Base-by-base conservation (phyloP, 2,888 invertebrate genomes). In the Chloroclystis v-ata region DNA sequence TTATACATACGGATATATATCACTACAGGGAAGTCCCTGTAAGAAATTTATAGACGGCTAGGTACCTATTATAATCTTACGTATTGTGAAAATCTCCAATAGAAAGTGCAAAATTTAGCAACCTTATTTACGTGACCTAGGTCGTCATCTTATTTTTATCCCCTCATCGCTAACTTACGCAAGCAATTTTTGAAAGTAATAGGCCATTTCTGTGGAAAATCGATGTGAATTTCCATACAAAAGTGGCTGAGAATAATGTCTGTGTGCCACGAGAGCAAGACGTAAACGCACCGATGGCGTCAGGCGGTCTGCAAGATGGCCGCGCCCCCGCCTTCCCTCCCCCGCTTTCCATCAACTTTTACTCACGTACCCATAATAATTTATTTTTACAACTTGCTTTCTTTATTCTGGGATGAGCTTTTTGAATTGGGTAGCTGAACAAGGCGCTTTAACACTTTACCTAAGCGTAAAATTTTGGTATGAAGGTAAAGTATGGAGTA, bases 271-370 rank as follows among this genome's bases (percentile, higher is more conserved):
- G 50, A 53, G 56, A 47, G 52, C 60, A 50, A n/a, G 62, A 56
- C 61, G 67, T 59, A 70, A 76, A 73, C 78, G 73, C 38, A 46
- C 30, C 72, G 78, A 82, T 82, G 85, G 87, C 87, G 87, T 82
- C 87, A 86, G 78, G 86, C 87, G 75, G 87, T 87, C 87, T 87
- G 71, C 72, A 82, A 83, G 75, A 83, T 83, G 82, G 85, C 82
- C 75, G 33, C 20, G 35, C 20, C 20, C 67, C 73, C 65, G 67
- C 69, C 61, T 71, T 71, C 61, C 61, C 67, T 63, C 68, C 72
- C 63, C 65, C 61, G 69, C 64, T 69, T 65, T 67, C 57, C 60
- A 59, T 59, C 57, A 59, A 63, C 59, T 57, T 66, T 61, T 50
- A 59, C 54, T 53, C 52, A 49, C 53, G 50, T 56, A 56, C 46